A percentile compares a stretch with the other conserved stretches of the same genome.
Evolutionary conservation across 1,140 invertebrate species (phyloP).

Genomic region (Pectinophora gossypiella): DNA sequence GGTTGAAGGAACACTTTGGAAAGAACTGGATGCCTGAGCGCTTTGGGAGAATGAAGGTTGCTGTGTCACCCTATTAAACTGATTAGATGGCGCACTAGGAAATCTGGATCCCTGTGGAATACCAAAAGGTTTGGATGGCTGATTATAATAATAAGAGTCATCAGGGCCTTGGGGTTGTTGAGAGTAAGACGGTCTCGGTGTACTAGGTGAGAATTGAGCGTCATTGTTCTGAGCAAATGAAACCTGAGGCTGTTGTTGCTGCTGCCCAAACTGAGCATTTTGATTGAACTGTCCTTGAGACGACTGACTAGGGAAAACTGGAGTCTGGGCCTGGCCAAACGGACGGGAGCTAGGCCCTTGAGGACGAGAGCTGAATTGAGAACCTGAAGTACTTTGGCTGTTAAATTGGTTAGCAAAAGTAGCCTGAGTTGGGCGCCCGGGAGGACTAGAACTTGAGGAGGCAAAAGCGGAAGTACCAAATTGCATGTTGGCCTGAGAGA

Average conservation of each 20-base stretch:
- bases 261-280: background rate
- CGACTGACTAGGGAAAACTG: background rate
- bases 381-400: background rate
- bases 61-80: slow-evolving; percentile 22
- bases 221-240: slow-evolving; percentile 11
- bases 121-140: slow-evolving; percentile 35
- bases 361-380: background rate
- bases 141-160: slow-evolving; percentile 40
- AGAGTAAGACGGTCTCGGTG: slow-evolving; percentile 20
- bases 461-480: background rate
- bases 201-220: slow-evolving; percentile 23
- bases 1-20: no score
- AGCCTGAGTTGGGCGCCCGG: background rate
- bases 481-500: background rate
- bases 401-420: background rate
- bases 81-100: slow-evolving; percentile 23
- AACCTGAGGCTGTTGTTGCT: background rate
- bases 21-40: slow-evolving; percentile 2
- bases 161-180: slow-evolving; percentile 27
- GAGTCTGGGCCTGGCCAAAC: background rate
- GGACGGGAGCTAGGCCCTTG: background rate
- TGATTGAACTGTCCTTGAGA: slow-evolving; percentile 2
- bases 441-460: background rate
- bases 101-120: slow-evolving; percentile 20
- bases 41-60: slow-evolving; percentile 2